These are phyloP conservation scores for Leptestheria dahalacensis DNA, from an alignment of 1,140 invertebrate species.

Conservation along the genomic window DNA sequence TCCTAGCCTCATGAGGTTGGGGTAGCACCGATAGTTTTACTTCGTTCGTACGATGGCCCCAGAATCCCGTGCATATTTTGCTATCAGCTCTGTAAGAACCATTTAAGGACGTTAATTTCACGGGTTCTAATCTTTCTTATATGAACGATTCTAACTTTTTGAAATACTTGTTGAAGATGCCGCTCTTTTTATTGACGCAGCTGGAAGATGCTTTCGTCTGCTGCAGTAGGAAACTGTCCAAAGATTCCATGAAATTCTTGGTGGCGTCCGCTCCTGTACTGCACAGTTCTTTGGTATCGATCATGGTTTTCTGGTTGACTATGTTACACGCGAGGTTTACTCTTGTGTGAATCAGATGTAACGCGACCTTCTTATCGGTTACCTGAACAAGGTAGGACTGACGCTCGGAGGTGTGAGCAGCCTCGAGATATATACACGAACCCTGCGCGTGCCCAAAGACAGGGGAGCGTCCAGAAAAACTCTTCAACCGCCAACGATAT, in stretches of 20 bases:
- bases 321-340: too few relatives aligned
- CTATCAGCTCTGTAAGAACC: neutral
- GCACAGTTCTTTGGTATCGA: neutral
- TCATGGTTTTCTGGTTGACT: neutral
- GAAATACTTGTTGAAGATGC: neutral
- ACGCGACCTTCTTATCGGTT: too few relatives aligned
- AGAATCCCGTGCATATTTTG: conserved; percentile 24
- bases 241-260: neutral
- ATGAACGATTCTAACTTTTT: neutral
- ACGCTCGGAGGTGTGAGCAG: too few relatives aligned
- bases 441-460: too few relatives aligned
- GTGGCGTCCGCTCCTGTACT: neutral
- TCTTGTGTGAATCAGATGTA: too few relatives aligned
- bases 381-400: too few relatives aligned
- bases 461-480: too few relatives aligned
- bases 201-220: too few relatives aligned
- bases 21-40: conserved; percentile 25
- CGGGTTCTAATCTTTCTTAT: neutral
- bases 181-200: neutral
- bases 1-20: conserved; percentile 30
- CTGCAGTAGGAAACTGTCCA: too few relatives aligned
- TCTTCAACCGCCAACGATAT: too few relatives aligned
- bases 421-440: too few relatives aligned
- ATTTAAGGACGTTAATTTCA: neutral
- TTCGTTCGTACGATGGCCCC: conserved; percentile 33